Evolutionary conservation across 2,888 invertebrate species (phyloP).

Genomic region (Gastracanthus pulcherrimus): DNA sequence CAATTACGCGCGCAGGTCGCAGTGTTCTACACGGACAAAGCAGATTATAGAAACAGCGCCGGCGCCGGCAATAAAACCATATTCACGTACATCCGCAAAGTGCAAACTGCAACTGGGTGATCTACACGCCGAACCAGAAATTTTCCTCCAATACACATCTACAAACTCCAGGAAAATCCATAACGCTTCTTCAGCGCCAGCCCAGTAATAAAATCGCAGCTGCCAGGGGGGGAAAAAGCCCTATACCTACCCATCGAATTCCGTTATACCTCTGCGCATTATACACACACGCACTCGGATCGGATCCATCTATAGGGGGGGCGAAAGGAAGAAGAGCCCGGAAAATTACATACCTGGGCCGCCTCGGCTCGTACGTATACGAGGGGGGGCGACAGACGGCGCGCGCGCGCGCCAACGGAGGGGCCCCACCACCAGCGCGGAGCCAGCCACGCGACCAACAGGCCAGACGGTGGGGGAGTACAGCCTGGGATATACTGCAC

Average conservation of each 20-base stretch:
- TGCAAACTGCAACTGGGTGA: too few species aligned
- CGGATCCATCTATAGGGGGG: too few species aligned
- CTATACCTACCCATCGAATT: background rate
- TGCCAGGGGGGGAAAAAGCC: background rate
- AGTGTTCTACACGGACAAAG: too few species aligned
- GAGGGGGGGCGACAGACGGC: conserved; percentile 61
- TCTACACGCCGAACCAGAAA: too few species aligned
- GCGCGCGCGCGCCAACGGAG: conserved; percentile 60
- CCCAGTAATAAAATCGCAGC: background rate
- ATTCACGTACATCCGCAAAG: too few species aligned
- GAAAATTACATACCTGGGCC: conserved; percentile 35
- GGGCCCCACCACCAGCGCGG: background rate
- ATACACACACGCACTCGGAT: background rate
- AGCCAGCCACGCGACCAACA: conserved; percentile 17
- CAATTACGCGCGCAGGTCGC: too few species aligned
- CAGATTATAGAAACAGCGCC: too few species aligned
- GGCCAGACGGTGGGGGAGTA: conserved; percentile 13
- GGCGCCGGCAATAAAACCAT: too few species aligned
- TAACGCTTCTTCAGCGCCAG: too few species aligned
- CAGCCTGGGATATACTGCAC: background rate
- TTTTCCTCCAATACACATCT: too few species aligned
- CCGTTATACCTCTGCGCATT: too few species aligned
- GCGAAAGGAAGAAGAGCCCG: conserved; percentile 24
- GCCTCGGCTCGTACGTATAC: background rate
- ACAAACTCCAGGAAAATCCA: background rate